Conservation (phyloP, 2,888 invertebrate genomes). For the Rhaphigaster nebulosa region DNA sequence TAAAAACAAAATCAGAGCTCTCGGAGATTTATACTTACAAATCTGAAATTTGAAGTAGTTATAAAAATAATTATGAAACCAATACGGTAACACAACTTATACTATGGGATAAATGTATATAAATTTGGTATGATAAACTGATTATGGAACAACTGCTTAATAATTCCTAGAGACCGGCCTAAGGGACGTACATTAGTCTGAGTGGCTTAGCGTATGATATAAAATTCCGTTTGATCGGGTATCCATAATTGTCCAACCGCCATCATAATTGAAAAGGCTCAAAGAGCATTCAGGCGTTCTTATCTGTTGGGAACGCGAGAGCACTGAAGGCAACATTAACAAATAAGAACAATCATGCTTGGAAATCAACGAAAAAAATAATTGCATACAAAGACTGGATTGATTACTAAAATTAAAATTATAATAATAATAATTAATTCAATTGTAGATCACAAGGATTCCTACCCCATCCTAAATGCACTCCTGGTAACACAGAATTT, state of each 20-base stretch:
- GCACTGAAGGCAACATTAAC: no score
- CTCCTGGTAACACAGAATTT: no score
- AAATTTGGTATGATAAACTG: background rate
- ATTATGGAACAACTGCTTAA: background rate
- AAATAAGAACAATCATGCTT: no score
- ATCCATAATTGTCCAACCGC: background rate
- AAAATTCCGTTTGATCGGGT: slow-evolving; percentile 2
- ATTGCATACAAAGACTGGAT: no score
- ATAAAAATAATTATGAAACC: background rate
- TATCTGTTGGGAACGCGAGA: background rate
- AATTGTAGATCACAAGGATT: no score
- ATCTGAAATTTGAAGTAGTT: no score
- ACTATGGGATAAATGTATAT: background rate
- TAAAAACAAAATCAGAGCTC: no score
- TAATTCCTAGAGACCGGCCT: background rate
- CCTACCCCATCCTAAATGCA: no score
- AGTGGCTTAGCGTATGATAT: background rate
- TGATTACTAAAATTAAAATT: no score
- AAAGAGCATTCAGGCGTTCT: background rate
- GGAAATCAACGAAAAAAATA: no score
- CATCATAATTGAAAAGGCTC: background rate
- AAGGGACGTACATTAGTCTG: background rate
- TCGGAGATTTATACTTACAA: no score
- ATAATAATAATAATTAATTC: no score
- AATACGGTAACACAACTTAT: background rate